Conservation (phyloP, 2,113 vertebrate genomes). For the Ciconia stormi region DNA sequence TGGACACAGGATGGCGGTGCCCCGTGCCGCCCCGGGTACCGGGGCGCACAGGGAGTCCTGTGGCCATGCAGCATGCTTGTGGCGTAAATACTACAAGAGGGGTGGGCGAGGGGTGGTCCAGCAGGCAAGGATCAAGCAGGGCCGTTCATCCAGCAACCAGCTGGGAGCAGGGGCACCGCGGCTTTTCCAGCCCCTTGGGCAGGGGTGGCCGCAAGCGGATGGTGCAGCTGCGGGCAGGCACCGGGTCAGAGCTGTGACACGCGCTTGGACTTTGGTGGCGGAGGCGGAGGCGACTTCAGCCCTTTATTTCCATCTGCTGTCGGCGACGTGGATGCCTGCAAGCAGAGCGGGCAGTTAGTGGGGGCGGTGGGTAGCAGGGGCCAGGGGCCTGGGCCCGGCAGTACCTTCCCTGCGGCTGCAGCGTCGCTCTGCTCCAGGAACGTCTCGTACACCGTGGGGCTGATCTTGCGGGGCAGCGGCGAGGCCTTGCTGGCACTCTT, state of each 20-base stretch:
- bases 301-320: not conserved
- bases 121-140: not conserved
- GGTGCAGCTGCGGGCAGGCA: not conserved
- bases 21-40: no score
- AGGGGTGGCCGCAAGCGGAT: not conserved
- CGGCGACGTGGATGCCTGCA: fast-evolving
- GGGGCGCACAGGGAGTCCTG: fast-evolving
- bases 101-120: not conserved
- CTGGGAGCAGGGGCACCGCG: not conserved
- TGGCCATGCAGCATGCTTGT: not conserved
- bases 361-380: fast-evolving
- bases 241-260: not conserved
- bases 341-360: fast-evolving
- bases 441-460: not conserved
- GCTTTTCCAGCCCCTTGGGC: fast-evolving
- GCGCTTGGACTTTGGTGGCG: not conserved
- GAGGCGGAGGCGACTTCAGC: not conserved
- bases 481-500: conserved; percentile 21
- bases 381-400: fast-evolving
- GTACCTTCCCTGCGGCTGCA: not conserved
- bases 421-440: not conserved
- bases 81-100: not conserved
- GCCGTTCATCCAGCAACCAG: not conserved
- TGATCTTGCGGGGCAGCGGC: conserved; percentile 15
- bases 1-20: not conserved